These are phyloP conservation scores for Enteromius unitaeniatus DNA, from an alignment of 2,797 vertebrate genomes.

Conservation along the genomic window DNA sequence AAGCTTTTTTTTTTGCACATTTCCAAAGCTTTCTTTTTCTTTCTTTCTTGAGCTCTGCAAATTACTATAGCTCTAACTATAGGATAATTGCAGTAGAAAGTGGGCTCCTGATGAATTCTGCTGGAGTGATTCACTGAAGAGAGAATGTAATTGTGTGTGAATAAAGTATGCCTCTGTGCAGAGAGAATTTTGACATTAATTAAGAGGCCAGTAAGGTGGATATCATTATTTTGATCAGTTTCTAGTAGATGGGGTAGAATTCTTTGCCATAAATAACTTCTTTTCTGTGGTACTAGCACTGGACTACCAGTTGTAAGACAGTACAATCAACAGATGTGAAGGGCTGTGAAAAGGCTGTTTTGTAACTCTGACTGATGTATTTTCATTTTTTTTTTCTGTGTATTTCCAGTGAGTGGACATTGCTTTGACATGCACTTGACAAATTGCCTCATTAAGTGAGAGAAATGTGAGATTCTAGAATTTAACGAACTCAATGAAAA, in stretches of 20 bases:
- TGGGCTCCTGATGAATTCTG: constrained; percentile 9
- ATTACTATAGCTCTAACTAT: background rate
- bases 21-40: background rate
- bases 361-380: constrained; percentile 9
- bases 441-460: constrained; percentile 20
- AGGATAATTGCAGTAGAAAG: background rate
- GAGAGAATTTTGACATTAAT: constrained; percentile 36
- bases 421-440: constrained; percentile 20
- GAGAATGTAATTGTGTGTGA: background rate
- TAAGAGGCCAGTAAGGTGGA: constrained; percentile 6
- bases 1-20: background rate
- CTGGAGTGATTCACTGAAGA: constrained; percentile 10
- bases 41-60: background rate
- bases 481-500: background rate
- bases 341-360: background rate
- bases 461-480: constrained; percentile 14
- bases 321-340: background rate
- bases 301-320: background rate
- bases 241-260: background rate
- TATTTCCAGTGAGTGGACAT: background rate
- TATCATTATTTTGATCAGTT: constrained; percentile 7
- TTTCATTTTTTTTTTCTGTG: background rate
- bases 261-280: constrained; percentile 1
- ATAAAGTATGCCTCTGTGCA: constrained; percentile 4
- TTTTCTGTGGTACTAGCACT: background rate